A percentile compares a stretch with the other conserved stretches of the same genome.
Evolutionary conservation across 2,888 invertebrate species (phyloP).

Genomic region (Ariolimax columbianus): DNA sequence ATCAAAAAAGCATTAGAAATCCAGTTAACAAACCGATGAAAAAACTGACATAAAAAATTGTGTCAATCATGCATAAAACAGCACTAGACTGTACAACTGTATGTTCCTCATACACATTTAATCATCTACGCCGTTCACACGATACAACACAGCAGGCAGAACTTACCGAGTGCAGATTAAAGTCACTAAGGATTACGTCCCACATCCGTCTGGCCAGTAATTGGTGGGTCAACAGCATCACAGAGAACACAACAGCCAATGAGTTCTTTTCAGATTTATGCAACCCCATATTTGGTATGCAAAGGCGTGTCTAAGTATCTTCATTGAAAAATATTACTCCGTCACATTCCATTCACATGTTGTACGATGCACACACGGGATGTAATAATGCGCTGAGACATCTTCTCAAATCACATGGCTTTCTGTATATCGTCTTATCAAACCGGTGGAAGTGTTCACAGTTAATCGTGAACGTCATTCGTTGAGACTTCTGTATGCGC

Average conservation of each 20-base stretch:
- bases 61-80: too few species aligned
- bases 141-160: background rate
- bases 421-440: background rate
- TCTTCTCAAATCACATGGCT: background rate
- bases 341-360: background rate
- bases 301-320: background rate
- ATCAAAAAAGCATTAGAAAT: too few species aligned
- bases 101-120: too few species aligned
- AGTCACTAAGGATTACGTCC: constrained; percentile 31
- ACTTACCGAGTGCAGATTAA: constrained; percentile 35
- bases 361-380: background rate
- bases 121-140: too few species aligned
- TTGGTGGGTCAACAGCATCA: constrained; percentile 13
- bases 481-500: too few species aligned
- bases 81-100: too few species aligned
- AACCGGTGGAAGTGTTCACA: too few species aligned
- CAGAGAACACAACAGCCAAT: background rate
- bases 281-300: constrained; percentile 15
- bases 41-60: too few species aligned
- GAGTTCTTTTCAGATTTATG: background rate
- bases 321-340: background rate
- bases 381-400: background rate
- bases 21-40: too few species aligned
- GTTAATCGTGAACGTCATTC: too few species aligned
- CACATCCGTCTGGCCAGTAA: constrained; percentile 33